A percentile compares a stretch with the other conserved stretches of the same genome.
Conservation (phyloP, 2,113 vertebrate genomes). For the Nycticebus coucang region DNA sequence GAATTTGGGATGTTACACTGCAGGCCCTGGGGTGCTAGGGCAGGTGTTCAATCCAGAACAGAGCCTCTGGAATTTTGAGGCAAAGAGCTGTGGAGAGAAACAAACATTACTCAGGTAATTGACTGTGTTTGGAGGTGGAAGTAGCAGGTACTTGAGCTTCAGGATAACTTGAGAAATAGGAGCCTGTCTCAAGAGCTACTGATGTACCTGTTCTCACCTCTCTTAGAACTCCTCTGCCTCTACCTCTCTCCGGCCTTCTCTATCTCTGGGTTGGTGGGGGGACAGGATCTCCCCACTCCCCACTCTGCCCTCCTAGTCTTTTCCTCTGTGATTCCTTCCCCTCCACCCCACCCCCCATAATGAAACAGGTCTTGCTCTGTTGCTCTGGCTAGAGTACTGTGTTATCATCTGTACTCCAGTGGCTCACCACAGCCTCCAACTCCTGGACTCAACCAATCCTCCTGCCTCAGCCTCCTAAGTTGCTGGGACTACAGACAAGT, state of each 20-base stretch:
- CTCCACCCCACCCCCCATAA: no score
- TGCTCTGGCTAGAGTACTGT: no score
- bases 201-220: no score
- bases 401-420: no score
- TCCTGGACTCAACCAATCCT: no score
- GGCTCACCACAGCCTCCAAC: no score
- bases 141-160: background rate
- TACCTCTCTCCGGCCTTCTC: background rate
- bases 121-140: background rate
- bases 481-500: no score
- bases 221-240: background rate
- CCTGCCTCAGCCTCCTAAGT: no score
- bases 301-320: background rate
- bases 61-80: slow-evolving; percentile 15
- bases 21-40: background rate
- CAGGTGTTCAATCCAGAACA: background rate
- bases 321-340: background rate
- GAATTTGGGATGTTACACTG: background rate
- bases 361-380: no score
- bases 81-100: background rate
- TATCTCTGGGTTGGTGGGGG: background rate
- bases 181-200: background rate
- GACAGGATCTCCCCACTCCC: background rate
- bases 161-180: background rate
- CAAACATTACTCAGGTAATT: background rate